Conservation (phyloP, 37 sponge, comb jelly and placozoan genomes). For the Aphrocallistes beatrix region DNA sequence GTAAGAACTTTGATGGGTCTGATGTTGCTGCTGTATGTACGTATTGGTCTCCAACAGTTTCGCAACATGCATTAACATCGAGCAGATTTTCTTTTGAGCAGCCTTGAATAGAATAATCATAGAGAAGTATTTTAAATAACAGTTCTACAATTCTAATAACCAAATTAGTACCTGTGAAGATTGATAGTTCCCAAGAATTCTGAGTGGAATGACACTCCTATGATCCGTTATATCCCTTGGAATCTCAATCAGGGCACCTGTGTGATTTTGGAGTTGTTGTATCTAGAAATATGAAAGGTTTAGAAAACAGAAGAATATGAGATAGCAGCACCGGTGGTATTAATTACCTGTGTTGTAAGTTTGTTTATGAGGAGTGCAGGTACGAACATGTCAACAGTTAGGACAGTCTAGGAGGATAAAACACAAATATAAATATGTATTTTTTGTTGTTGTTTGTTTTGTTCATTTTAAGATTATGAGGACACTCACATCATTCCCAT, state of each 20-base stretch:
- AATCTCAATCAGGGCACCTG: neutral
- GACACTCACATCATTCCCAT: conserved; percentile 4
- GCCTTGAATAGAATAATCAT: no score
- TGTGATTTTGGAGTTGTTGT: conserved; percentile 5
- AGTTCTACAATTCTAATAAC: no score
- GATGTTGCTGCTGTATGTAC: neutral
- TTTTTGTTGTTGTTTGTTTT: no score
- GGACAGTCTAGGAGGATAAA: neutral
- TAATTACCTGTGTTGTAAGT: neutral
- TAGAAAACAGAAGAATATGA: neutral
- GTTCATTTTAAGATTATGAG: neutral
- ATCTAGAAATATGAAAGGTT: neutral
- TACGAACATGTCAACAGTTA: conserved; percentile 4
- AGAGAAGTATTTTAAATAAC: no score
- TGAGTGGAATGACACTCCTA: neutral
- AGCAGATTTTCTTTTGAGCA: conserved; percentile 4
- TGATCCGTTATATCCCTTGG: neutral
- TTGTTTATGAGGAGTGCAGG: neutral
- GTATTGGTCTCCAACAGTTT: neutral
- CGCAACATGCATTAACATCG: neutral
- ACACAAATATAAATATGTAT: neutral
- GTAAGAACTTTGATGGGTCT: neutral
- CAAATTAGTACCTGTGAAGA: neutral
- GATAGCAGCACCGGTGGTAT: neutral
- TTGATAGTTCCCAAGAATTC: conserved; percentile 8